Evolutionary conservation across 2,888 invertebrate species (phyloP).

Genomic region (Dasysyrphus tricinctus): DNA sequence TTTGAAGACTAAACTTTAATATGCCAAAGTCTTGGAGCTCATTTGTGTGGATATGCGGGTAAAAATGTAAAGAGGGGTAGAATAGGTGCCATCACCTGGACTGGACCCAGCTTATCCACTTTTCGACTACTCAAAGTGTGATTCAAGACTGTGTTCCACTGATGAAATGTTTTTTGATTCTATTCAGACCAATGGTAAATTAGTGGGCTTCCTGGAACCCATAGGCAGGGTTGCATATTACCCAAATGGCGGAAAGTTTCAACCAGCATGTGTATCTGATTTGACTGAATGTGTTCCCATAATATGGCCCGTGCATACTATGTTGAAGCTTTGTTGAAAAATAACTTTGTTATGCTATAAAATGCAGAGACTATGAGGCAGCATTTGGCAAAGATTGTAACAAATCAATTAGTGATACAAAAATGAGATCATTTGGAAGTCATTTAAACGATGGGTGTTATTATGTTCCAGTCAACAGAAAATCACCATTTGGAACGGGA

Average conservation of each 20-base stretch:
- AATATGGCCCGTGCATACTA: conserved; percentile 79
- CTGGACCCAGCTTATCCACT: conserved; percentile 77
- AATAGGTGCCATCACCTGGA: conserved; percentile 84
- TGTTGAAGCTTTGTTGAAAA: conserved; percentile 7
- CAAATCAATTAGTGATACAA: background rate
- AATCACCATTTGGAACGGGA: conserved; percentile 1
- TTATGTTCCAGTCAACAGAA: conserved; percentile 27
- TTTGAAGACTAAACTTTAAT: conserved; percentile 84
- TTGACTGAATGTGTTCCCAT: conserved; percentile 82
- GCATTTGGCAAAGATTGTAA: conserved; percentile 4
- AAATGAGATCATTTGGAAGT: background rate
- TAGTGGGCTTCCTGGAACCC: conserved; percentile 78
- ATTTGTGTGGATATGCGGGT: conserved; percentile 85
- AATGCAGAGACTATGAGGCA: background rate
- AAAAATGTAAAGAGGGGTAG: conserved; percentile 85
- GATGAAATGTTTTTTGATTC: conserved; percentile 79
- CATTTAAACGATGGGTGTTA: background rate
- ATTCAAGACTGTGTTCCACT: conserved; percentile 75
- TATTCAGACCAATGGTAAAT: conserved; percentile 79
- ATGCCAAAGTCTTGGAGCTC: conserved; percentile 86
- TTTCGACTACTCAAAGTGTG: conserved; percentile 76
- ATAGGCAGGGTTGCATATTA: conserved; percentile 84
- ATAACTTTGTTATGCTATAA: background rate
- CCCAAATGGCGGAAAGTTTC: conserved; percentile 84
- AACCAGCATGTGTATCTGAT: conserved; percentile 84